Evolutionary conservation across 2,888 invertebrate species (phyloP).

Genomic region (Uropetala carovei): DNA sequence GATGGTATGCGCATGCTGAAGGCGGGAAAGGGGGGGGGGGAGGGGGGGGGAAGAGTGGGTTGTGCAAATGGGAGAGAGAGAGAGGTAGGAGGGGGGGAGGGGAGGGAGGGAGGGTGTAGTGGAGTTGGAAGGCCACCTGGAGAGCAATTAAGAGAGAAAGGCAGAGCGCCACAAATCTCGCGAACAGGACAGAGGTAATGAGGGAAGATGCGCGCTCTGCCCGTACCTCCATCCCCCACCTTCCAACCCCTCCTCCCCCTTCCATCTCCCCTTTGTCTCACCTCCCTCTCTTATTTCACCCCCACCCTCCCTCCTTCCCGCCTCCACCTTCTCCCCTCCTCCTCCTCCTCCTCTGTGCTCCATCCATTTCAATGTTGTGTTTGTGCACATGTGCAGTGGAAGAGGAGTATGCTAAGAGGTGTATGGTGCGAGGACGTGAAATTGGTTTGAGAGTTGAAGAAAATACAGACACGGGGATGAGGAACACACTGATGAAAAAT

Average conservation of each 20-base stretch:
- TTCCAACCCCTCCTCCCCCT: neutral
- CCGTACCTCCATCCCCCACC: neutral
- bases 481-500: too few relatives aligned
- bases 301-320: neutral
- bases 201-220: conserved; percentile 48
- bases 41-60: neutral
- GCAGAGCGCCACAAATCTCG: conserved; percentile 44
- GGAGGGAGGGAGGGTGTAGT: neutral
- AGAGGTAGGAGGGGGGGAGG: neutral
- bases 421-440: neutral
- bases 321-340: neutral
- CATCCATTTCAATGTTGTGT: conserved; percentile 2
- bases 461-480: too few relatives aligned
- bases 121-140: conserved; percentile 54
- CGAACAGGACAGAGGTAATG: conserved; percentile 50
- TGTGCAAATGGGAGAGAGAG: neutral
- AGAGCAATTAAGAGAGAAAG: conserved; percentile 48
- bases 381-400: neutral
- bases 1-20: neutral
- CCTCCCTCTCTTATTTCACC: neutral
- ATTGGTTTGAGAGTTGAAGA: neutral
- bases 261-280: neutral
- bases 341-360: neutral
- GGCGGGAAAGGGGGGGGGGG: neutral
- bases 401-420: neutral